A percentile compares a stretch with the other conserved stretches of the same genome.
These are phyloP conservation scores for Cancer borealis DNA, from an alignment of 2,888 invertebrate species.

Conservation along the genomic window DNA sequence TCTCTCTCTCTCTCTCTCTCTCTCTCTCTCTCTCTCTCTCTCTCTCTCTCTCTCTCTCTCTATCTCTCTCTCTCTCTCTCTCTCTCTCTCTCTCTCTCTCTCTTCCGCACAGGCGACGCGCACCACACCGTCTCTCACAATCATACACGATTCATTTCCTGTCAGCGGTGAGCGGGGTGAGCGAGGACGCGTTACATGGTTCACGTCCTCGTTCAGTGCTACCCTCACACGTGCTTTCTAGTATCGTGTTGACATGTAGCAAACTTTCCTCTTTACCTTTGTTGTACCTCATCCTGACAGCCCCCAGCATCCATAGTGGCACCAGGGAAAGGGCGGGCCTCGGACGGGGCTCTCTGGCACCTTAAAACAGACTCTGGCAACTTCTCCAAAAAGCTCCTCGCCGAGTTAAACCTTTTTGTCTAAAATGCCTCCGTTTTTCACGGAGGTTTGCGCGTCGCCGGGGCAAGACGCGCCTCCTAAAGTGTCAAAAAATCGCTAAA, in stretches of 20 bases:
- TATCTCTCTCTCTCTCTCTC: slow-evolving; percentile 3
- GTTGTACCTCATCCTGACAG: background rate
- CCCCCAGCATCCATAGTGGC: slow-evolving; percentile 1
- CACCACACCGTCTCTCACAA: background rate
- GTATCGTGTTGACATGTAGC: background rate
- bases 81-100: background rate
- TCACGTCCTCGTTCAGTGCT: background rate
- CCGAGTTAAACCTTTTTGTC: slow-evolving; percentile 1
- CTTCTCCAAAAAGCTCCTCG: background rate
- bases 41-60: no score
- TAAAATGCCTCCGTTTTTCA: background rate
- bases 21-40: slow-evolving; percentile 28
- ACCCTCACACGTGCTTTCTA: background rate
- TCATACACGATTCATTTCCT: background rate
- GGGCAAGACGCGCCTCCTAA: slow-evolving; percentile 9
- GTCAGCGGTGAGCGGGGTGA: background rate
- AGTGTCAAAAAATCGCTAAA: slow-evolving; percentile 38
- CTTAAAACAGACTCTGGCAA: background rate
- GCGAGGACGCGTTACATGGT: background rate
- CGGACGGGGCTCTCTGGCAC: slow-evolving; percentile 39
- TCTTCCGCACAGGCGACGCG: background rate
- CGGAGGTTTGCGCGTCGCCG: background rate
- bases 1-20: slow-evolving; percentile 44
- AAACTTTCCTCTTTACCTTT: background rate
- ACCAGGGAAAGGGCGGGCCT: slow-evolving; percentile 23